phyloP scores from a whole-genome alignment of 2,113 vertebrate species.

The Petrocephalus zakoni region DNA sequence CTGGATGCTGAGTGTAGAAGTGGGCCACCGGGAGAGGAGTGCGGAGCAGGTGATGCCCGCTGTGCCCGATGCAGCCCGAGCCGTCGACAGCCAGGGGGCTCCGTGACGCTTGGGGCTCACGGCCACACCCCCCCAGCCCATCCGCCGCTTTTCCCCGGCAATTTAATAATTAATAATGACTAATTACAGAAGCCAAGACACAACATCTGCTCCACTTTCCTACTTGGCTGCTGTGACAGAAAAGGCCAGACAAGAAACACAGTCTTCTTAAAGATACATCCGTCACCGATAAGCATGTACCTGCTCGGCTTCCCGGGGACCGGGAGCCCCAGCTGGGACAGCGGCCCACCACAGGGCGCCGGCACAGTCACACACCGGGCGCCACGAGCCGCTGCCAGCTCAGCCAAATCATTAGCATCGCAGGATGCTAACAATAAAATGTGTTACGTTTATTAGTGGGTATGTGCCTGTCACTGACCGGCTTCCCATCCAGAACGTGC shows the following conservation, averaged over 20 bases:
- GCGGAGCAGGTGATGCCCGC: background rate
- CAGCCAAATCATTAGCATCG: background rate
- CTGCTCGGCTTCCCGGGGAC: background rate
- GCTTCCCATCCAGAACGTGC: background rate
- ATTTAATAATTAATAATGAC: constrained; percentile 15
- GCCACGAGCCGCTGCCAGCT: background rate
- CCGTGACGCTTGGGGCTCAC: too few species aligned
- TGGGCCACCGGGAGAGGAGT: background rate
- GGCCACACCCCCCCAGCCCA: background rate
- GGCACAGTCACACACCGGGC: too few species aligned
- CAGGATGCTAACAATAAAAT: background rate
- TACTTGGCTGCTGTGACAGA: background rate
- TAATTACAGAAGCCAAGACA: background rate
- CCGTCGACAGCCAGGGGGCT: background rate
- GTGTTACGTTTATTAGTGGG: background rate
- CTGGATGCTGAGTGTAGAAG: background rate
- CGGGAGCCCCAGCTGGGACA: background rate
- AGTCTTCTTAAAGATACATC: background rate
- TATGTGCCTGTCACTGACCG: background rate
- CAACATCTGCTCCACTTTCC: constrained; percentile 1
- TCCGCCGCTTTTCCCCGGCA: background rate
- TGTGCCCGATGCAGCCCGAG: background rate
- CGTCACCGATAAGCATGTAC: background rate
- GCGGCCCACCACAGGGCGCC: background rate
- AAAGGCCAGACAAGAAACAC: background rate